Evolutionary conservation across 1,140 invertebrate genomes (phyloP).

Genomic region (Bombus fervidus): DNA sequence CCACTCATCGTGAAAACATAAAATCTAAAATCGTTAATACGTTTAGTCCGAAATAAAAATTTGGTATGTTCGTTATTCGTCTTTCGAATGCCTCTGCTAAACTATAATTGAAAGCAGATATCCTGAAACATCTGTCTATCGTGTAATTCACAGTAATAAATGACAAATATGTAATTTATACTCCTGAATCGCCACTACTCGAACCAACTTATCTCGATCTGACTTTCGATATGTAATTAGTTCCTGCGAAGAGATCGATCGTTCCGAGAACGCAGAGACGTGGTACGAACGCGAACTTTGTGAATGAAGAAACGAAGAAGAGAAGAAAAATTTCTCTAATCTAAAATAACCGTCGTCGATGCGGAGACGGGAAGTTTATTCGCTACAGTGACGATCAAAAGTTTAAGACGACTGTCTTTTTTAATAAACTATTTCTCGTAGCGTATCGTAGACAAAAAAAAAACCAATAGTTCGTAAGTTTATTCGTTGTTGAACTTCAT

Average conservation of each 20-base stretch:
- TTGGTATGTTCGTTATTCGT: neutral
- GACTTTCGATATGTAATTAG: slow-evolving; percentile 27
- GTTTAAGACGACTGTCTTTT: too few species aligned
- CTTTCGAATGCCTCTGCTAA: neutral
- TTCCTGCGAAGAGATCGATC: slow-evolving; percentile 17
- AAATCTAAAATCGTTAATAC: too few species aligned
- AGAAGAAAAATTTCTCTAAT: slow-evolving; percentile 18
- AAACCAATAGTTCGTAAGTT: too few species aligned
- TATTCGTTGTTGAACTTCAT: too few species aligned
- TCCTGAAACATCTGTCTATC: neutral
- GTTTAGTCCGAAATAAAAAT: neutral
- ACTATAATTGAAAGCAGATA: neutral
- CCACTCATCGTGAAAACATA: too few species aligned
- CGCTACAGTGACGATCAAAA: neutral
- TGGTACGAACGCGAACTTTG: neutral
- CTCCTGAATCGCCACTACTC: neutral
- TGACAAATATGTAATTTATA: neutral
- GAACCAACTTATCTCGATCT: neutral
- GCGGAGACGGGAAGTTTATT: slow-evolving; percentile 22
- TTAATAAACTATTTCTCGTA: too few species aligned
- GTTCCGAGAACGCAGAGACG: neutral
- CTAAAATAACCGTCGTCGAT: slow-evolving; percentile 9
- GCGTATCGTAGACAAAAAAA: too few species aligned
- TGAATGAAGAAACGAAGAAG: neutral
- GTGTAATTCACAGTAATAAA: neutral